Evolutionary conservation across 2,113 vertebrate species (phyloP).

Genomic region (Proteles cristata): DNA sequence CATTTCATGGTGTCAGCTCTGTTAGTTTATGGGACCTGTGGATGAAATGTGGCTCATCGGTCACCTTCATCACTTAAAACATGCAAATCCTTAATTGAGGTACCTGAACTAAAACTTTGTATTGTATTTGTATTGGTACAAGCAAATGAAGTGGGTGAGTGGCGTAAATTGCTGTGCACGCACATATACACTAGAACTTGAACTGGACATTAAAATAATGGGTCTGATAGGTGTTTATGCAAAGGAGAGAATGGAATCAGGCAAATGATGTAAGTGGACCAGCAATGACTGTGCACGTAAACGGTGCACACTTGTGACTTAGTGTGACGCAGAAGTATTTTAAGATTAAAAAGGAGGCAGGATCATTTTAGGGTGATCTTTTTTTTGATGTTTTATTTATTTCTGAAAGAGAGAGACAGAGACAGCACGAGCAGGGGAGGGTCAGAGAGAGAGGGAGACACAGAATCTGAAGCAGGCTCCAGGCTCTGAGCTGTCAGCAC

Average conservation of each 20-base stretch:
- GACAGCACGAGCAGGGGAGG: no score
- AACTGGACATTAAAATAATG: constrained; percentile 55
- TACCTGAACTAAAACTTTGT: constrained; percentile 67
- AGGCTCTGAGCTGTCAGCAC: no score
- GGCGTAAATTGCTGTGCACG: constrained; percentile 61
- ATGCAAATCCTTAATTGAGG: constrained; percentile 52
- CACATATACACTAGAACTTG: constrained; percentile 54
- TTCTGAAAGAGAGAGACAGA: no score
- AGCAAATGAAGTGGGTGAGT: constrained; percentile 63
- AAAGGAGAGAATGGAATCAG: constrained; percentile 68
- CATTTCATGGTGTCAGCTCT: not conserved
- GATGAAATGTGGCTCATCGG: not conserved
- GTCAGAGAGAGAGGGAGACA: no score
- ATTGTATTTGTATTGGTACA: no score
- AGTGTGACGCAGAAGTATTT: not conserved
- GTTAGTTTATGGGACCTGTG: not conserved
- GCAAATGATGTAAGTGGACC: constrained; percentile 49
- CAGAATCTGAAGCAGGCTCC: no score
- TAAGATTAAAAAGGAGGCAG: not conserved
- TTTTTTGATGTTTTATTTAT: not conserved
- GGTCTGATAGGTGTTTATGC: constrained; percentile 65
- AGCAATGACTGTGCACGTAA: not conserved
- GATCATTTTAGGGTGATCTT: not conserved
- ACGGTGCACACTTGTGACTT: not conserved
- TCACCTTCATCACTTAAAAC: not conserved